Conservation (phyloP, 2,113 vertebrate genomes). For the Hippocampus abdominalis region DNA sequence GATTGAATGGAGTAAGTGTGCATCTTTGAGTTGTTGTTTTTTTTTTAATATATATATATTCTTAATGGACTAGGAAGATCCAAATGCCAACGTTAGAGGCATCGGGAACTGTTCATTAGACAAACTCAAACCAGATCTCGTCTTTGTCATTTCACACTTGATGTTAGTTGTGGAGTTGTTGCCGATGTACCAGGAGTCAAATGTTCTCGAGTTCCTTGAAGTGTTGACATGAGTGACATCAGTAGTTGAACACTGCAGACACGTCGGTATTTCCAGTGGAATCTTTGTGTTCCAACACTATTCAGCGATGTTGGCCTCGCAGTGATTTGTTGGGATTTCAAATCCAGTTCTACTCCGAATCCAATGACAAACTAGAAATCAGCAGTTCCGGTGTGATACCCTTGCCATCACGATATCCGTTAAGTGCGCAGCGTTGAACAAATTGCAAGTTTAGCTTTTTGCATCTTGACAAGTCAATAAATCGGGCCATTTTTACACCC, state of each 20-base stretch:
- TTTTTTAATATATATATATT: neutral
- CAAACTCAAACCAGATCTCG: neutral
- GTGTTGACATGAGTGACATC: no score
- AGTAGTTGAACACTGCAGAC: no score
- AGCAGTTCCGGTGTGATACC: neutral
- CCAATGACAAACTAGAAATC: neutral
- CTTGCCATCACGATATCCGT: neutral
- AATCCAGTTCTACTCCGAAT: no score
- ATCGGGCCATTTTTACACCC: neutral
- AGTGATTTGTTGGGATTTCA: no score
- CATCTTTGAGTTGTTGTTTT: neutral
- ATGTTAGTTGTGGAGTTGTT: no score
- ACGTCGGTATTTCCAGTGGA: no score
- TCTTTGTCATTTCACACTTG: neutral
- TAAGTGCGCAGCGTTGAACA: neutral
- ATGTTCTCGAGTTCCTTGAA: no score
- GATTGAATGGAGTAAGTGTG: conserved; percentile 86
- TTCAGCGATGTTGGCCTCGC: no score
- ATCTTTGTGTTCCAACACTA: no score
- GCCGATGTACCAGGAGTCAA: no score
- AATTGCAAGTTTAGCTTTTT: neutral
- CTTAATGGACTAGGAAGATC: neutral
- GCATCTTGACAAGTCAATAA: neutral
- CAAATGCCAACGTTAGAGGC: neutral
- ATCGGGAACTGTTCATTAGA: neutral